Evolutionary conservation across 2,113 vertebrate genomes (phyloP), one percentile per base, ranked within the genome.

Genomic region (Tauraco erythrolophus): DNA sequence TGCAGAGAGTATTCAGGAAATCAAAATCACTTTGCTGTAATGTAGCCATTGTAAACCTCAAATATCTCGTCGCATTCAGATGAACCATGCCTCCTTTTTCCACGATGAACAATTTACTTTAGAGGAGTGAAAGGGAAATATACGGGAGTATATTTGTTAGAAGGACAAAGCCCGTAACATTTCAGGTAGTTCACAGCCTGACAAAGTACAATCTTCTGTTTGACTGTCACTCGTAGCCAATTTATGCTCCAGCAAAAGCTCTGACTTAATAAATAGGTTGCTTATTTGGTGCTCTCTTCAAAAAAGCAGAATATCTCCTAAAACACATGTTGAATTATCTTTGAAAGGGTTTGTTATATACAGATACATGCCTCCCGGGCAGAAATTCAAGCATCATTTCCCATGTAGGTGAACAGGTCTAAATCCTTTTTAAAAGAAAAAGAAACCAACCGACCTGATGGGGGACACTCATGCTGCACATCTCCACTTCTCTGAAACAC

Each of bases 401-500:
- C 43, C 57, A n/a, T 6, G 16, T 6, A 89, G 65, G 48, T 84
- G 74, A 93, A 77, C 27, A 53, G 41, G 41, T 68, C 56, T 81
- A 68, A 89, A 72, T 78, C 33, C 39, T 51, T 83, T 89, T 91
- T 71, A 72, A 91, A 92, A 61, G 45, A 84, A 92, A 96, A 66
- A 14, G 31, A 89, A 90, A 60, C 35, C 11, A 78, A 91, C 14
- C 0, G 4, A 66, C 35, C 10, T 18, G 88, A 83, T 45, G 60
- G 74, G 77, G 84, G 62, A 89, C 78, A 87, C 82, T 89, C 64
- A 81, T 9, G 22, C 64, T 58, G 15, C 68, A 85, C 3, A 2
- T 92, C 89, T 96, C 90, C 60, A 71, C 89, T 91, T 96, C 92
- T 91, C 85, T 95, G 70, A 96, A 96, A 91, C 45, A 61, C 81